These are phyloP conservation scores for Heliangelus exortis DNA, from an alignment of 2,797 vertebrate genomes.

Conservation along the genomic window DNA sequence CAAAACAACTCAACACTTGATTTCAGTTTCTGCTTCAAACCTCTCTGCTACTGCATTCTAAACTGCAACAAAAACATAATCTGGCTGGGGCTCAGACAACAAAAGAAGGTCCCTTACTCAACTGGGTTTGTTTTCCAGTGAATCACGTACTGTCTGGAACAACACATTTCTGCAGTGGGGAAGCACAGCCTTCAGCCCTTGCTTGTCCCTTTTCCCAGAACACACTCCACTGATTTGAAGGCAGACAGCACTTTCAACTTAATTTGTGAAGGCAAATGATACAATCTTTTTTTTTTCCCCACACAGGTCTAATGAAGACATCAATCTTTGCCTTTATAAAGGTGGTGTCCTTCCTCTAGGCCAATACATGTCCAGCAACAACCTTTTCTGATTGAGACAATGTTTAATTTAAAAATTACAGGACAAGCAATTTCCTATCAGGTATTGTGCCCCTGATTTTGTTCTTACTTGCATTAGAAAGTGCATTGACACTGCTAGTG, in stretches of 20 bases:
- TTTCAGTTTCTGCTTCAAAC: not conserved
- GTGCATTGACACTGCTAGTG: not conserved
- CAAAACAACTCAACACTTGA: not conserved
- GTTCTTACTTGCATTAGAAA: not conserved
- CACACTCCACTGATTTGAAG: not conserved
- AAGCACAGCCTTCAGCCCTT: not conserved
- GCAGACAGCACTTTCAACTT: not conserved
- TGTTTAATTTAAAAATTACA: not conserved
- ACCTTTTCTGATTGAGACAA: not conserved
- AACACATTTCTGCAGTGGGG: not conserved
- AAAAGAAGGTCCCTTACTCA: not conserved
- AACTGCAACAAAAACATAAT: not conserved
- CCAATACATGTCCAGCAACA: not conserved
- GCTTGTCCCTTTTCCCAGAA: not conserved
- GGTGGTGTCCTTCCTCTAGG: not conserved
- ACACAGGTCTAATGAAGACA: not conserved
- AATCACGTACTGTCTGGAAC: not conserved
- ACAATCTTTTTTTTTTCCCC: not conserved
- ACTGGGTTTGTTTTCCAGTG: constrained; percentile 4
- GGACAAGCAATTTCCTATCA: not conserved
- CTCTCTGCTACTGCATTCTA: not conserved
- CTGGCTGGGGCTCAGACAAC: not conserved
- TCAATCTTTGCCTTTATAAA: not conserved
- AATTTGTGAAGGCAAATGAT: not conserved
- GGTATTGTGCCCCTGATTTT: not conserved